Evolutionary conservation across 2,797 vertebrate genomes (phyloP), one percentile per base, ranked within the genome.

Genomic region (Aselliscus stoliczkanus): DNA sequence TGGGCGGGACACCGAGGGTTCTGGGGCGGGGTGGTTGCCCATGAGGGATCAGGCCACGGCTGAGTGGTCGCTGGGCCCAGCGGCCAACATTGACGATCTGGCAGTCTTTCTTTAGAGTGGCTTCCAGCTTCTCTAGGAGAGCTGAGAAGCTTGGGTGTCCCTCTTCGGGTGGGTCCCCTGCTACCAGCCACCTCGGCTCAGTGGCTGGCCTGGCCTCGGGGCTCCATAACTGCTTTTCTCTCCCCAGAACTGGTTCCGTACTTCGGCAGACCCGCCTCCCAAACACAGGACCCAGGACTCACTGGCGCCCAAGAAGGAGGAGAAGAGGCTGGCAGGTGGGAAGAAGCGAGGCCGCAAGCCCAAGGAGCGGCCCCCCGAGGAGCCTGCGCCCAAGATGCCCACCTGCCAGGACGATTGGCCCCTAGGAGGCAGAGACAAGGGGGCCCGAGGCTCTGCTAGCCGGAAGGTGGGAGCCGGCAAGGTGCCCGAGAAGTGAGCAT

Each of bases 241-340:
- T 0, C 95, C 56, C 42, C 98, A 99, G 99, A 99, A 99, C 98
- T 99, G 99, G 99, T 99, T 99, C 98, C 99, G 99, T 54, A 99
- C 99, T 65, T 98, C 99, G 6, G 98, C 98, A 81, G 99, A 99
- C 72, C 98, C 98, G 39, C 98, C 98, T 81, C 98, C 98, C 97
- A 98, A 98, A 97, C 99, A 98, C 97, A 99, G 99, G 97, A 98
- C 85, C 97, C 99, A 98, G 98, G 98, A 98, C 31, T 98, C 99
- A 31, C 98, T 98, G 96, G 97, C 98, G 34, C 96, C 99, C 96
- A 98, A 97, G 97, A 98, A 98, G 37, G 99, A 99, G 96, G 98
- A 99, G 96, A 99, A 99, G 97, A 99, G 98, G 75, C 98, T 98
- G 86, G 98, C 97, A 77, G 97, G 98, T 0, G 99, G 99, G 67